Evolutionary conservation across 2,113 vertebrate genomes (phyloP), one percentile per base, ranked within the genome.

Genomic region (Carlito syrichta): DNA sequence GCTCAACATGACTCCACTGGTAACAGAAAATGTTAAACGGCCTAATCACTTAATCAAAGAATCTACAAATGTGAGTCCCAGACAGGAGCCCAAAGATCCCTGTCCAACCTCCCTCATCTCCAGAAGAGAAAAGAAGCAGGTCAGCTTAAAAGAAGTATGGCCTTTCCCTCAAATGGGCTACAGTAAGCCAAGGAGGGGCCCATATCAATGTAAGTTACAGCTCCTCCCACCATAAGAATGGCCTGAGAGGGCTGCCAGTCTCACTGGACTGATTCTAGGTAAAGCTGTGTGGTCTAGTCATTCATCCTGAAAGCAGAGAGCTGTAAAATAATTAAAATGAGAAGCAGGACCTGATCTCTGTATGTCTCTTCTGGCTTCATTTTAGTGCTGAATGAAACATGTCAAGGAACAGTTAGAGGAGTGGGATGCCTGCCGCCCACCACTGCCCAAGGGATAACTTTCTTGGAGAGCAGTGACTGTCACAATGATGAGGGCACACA

Each of bases 121-220:
- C 27, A 43, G 54, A 71, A 60, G 6, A 27, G 14, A 50, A 25
- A 20, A 93, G 50, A 91, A 43, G 58, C 35, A 48, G 23, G n/a
- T 48, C 13, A 71, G 58, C 14, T 69, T 25, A 30, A 52, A 35
- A 56, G 69, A 71, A n/a, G n/a, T 13, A 16, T 0, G 3, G 35
- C 9, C 40, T 48, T 48, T n/a, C 63, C 45, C 77, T 63, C 78
- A 45, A 16, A 56, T 8, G 32, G 52, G 66, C 11, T 20, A 5
- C 9, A 20, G 14, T 14, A 38, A 32, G 23, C 43, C 1, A 1
- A 45, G 69, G 16, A 87, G 32, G 30, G 35, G 9, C 8, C 6
- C 17, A 0, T 7, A 20, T 4, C 4, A 50, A 30, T 9, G 3
- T 0, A 22, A 10, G n/a, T 1, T 3, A 6, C 45, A 38, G 66